Evolutionary conservation across 2,797 vertebrate genomes (phyloP), one percentile per base, ranked within the genome.

Genomic region (Coluber constrictor): DNA sequence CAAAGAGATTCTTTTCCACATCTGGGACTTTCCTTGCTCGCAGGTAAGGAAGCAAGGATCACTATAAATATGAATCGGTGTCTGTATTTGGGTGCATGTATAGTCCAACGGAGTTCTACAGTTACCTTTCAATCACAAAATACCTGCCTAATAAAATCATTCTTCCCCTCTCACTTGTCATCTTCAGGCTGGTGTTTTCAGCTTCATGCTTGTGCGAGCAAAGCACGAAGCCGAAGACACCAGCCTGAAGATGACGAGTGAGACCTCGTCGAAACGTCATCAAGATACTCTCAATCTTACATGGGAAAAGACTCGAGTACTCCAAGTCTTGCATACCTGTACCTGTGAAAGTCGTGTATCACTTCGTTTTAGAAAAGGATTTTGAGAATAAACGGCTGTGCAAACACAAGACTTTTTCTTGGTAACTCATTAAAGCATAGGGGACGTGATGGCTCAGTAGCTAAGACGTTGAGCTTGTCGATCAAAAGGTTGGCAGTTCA

Each of bases 21-120:
- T 99, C 79, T 99, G 98, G 98, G 98, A 99, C 1, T 98, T 98
- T 7, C 98, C 98, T 37, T 98, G 43, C 96, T 98, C 97, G 51
- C 98, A 98, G 98, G 98, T 99, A 94, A 98, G 97, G 88, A 16
- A 2, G 2, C 12, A 20, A 74, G 16, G n/a, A 37, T 37, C 16
- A 18, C 66, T 74, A 18, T 74, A n/a, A 27, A 79, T 37, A 47
- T 32, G 15, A 83, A 47, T 83, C 18, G 1, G 9, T 23, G 37
- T 43, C 20, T 47, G 74, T 12, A 23, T 47, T 43, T 25, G 74
- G 47, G 74, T 11, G 37, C 37, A 83, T 25, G 43, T 12, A 3
- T 83, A 47, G 4, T 83, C 37, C 32, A 37, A 8, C 2, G 7
- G 15, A 79, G 32, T 43, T 61, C 25, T 79, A 37, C 9, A 18